Evolutionary conservation across 2,113 vertebrate genomes (phyloP), one percentile per base, ranked within the genome.

Genomic region (Phyllopteryx taeniolatus): DNA sequence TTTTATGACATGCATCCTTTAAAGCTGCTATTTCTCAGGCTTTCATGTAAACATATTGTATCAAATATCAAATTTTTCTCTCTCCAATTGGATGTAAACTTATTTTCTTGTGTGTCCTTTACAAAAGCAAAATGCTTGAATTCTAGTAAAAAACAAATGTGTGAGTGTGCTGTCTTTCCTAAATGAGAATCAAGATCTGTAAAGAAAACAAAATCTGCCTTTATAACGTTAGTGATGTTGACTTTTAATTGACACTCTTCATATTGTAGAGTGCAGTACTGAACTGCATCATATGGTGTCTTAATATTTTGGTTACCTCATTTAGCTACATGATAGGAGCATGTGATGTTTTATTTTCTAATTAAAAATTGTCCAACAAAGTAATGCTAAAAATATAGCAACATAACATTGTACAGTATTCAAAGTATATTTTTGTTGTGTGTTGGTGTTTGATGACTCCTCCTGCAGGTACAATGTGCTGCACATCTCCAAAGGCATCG

Each of bases 401-500:
- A 33, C 27, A 33, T 49, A 35, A 35, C 5, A 35, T 33, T 35
- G 14, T 7, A 35, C 59, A 61, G 31, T 35, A 19, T 61, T 35
- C 11, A 61, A 31, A 61, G 5, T 31, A 10, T 3, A 14, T 17
- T 44, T 10, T 35, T 49, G 39, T 19, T 76, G 51, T 80, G n/a
- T 39, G 63, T 71, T 53, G 15, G 9, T 13, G 63, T 67, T 57
- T 68, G 15, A 42, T 12, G 39, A n/a, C 64, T 73, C 7, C 71
- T 0, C 72, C 75, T 60, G 72, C 89, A 99, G 98, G 90, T 99
- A 99, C 88, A 98, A 97, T 77, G 96, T 98, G 54, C 79, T 99
- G 91, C 97, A 98, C 93, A 99, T 99, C 90, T 99, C 98, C 51
- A 96, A 95, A 80, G 97, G 98, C 61, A 98, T 99, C 75, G 97